Evolutionary conservation across 2,888 invertebrate species (phyloP).

Genomic region (Pherbina coryleti): DNA sequence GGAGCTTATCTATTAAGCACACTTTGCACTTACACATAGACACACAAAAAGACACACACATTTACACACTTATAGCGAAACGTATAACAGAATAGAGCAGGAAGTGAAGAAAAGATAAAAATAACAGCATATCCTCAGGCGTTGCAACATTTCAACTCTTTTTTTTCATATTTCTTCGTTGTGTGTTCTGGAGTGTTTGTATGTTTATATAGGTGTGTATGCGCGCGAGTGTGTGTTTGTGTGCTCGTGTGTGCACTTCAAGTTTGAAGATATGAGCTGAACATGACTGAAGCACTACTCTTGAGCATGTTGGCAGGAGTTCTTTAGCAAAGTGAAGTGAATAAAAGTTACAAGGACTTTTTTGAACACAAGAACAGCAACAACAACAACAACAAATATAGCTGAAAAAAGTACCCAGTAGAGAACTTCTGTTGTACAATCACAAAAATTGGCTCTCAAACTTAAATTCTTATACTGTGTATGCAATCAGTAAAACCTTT

Average conservation of each 20-base stretch:
- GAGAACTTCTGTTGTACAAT: too few species aligned
- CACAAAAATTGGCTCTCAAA: too few species aligned
- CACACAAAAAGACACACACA: not conserved
- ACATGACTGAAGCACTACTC: conserved; percentile 1
- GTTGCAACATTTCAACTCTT: conserved; percentile 22
- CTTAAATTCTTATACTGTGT: too few species aligned
- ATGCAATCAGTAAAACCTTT: too few species aligned
- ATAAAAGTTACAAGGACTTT: conserved; percentile 18
- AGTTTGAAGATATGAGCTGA: not conserved
- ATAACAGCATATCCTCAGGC: conserved; percentile 28
- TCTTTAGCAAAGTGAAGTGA: conserved; percentile 7
- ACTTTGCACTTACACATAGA: conserved; percentile 6
- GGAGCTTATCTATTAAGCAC: conserved; percentile 18
- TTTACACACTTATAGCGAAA: not conserved
- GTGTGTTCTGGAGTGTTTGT: not conserved
- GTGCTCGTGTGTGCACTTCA: not conserved
- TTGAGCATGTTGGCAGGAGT: not conserved
- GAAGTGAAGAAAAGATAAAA: conserved; percentile 2
- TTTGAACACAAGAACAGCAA: not conserved
- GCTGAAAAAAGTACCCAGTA: too few species aligned
- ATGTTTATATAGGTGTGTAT: not conserved
- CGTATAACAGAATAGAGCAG: not conserved
- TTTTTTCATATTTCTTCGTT: not conserved
- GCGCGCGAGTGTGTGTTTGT: not conserved
- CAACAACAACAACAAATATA: not conserved